Conservation (phyloP, 2,888 invertebrate genomes). For the Oscheius sp. region DNA sequence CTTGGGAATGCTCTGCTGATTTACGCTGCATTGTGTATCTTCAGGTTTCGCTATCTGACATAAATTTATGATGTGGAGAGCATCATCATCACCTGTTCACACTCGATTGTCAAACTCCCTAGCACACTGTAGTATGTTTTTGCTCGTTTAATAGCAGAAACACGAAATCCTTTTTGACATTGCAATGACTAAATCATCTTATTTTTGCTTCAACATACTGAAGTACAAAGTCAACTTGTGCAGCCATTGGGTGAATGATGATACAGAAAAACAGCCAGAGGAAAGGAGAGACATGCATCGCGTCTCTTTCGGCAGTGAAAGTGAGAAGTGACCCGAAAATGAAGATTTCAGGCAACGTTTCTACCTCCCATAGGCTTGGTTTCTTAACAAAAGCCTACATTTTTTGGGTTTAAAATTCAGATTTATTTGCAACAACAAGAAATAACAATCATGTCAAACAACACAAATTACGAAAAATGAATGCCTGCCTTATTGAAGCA, state of each 20-base stretch:
- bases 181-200: constrained; percentile 42
- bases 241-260: neutral
- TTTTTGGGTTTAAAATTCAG: no score
- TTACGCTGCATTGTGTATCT: constrained; percentile 45
- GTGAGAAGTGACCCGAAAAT: no score
- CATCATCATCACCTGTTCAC: constrained; percentile 37
- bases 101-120: constrained; percentile 54
- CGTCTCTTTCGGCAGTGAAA: no score
- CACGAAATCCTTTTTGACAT: constrained; percentile 53
- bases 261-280: no score
- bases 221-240: constrained; percentile 17
- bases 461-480: constrained; percentile 78
- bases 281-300: no score
- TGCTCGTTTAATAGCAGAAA: constrained; percentile 46
- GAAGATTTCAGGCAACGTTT: no score
- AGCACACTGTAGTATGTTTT: constrained; percentile 46
- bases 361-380: no score
- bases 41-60: constrained; percentile 41
- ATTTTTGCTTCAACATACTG: neutral
- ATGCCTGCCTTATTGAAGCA: constrained; percentile 90
- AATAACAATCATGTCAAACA: constrained; percentile 1
- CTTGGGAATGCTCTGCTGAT: constrained; percentile 54
- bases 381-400: no score
- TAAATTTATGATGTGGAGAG: neutral
- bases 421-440: constrained; percentile 5